phyloP scores from a whole-genome alignment of 2,888 invertebrate species.

The Tetrapedia diversipes region DNA sequence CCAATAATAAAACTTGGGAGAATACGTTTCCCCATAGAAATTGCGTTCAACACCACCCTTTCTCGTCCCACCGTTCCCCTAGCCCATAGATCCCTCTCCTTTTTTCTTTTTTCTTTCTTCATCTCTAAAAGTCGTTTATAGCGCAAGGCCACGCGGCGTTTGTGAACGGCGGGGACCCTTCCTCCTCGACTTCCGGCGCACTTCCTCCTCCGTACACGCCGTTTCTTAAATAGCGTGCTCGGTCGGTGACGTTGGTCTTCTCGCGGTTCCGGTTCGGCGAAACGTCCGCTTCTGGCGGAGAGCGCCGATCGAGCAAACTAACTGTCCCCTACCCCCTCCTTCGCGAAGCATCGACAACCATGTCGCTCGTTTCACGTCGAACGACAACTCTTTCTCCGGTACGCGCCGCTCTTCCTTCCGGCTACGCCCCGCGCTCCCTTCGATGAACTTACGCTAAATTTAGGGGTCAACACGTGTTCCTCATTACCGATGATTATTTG shows the following conservation, averaged over 20 bases:
- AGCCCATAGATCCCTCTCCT: no score
- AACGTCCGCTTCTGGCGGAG: slow-evolving; percentile 35
- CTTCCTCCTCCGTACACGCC: slow-evolving; percentile 58
- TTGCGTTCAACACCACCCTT: neutral
- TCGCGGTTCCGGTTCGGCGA: slow-evolving; percentile 60
- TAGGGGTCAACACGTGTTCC: slow-evolving; percentile 66
- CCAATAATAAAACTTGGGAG: slow-evolving; percentile 5
- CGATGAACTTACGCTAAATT: slow-evolving; percentile 60
- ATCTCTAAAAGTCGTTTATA: slow-evolving; percentile 66
- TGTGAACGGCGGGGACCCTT: slow-evolving; percentile 55
- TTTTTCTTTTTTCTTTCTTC: slow-evolving; percentile 15
- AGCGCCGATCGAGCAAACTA: slow-evolving; percentile 41
- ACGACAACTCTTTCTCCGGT: slow-evolving; percentile 48
- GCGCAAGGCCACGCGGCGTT: slow-evolving; percentile 69
- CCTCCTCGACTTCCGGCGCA: slow-evolving; percentile 64
- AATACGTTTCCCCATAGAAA: neutral
- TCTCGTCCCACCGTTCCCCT: slow-evolving; percentile 6
- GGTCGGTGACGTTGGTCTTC: slow-evolving; percentile 44
- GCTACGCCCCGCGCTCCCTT: slow-evolving; percentile 7
- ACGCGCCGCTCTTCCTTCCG: slow-evolving; percentile 38
- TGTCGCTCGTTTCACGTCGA: slow-evolving; percentile 35
- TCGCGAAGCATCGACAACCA: neutral
- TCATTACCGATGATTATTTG: slow-evolving; percentile 62
- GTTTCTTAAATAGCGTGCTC: slow-evolving; percentile 65
- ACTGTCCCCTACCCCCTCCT: neutral